Conservation (phyloP, 2,113 vertebrate genomes). For the Strix aluco region DNA sequence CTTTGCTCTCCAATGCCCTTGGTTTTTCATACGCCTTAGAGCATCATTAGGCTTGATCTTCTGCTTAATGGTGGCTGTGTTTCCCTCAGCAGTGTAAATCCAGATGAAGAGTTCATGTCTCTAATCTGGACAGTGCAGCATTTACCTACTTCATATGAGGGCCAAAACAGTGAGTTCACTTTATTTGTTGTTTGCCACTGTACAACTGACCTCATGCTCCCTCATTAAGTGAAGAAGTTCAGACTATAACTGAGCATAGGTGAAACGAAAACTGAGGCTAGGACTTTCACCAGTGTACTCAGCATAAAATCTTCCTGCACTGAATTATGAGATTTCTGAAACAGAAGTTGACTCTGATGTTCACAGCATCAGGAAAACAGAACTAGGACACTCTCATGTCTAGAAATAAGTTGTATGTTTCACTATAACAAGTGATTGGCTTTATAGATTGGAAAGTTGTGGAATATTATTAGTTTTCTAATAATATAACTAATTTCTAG, state of each 20-base stretch:
- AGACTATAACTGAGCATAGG: background rate
- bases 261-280: background rate
- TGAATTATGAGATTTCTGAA: background rate
- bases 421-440: background rate
- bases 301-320: background rate
- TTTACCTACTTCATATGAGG: background rate
- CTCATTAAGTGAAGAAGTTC: background rate
- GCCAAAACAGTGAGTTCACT: background rate
- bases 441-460: background rate
- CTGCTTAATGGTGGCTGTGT: background rate
- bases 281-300: background rate
- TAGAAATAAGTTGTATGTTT: background rate
- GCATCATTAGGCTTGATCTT: background rate
- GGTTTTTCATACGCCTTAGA: background rate
- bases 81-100: background rate
- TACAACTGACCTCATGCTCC: background rate
- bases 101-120: background rate
- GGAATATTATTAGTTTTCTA: background rate
- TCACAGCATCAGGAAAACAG: slow-evolving; percentile 34
- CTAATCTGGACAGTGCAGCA: background rate
- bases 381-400: slow-evolving; percentile 50
- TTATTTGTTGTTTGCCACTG: background rate
- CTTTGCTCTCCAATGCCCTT: background rate
- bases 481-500: background rate
- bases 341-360: background rate